phyloP scores from a whole-genome alignment of 2,113 vertebrate species.

The Rafetus swinhoei region DNA sequence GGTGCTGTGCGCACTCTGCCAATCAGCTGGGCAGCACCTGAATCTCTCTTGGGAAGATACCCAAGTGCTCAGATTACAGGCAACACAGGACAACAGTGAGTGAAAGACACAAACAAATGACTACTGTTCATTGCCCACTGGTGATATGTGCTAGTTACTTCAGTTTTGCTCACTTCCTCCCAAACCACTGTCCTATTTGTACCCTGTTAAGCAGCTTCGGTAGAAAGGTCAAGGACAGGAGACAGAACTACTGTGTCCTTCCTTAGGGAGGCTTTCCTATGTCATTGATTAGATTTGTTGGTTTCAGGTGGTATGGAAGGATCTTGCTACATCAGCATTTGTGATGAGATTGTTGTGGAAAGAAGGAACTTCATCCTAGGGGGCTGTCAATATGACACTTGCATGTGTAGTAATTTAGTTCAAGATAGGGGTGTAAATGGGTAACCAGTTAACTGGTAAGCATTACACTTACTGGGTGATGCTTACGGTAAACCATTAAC shows the following conservation, averaged over 20 bases:
- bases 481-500: too few species aligned
- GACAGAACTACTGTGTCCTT: background rate
- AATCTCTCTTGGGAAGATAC: too few species aligned
- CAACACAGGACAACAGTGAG: background rate
- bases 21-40: too few species aligned
- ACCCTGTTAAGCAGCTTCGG: background rate
- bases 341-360: background rate
- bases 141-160: fast-evolving
- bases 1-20: too few species aligned
- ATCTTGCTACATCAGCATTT: conserved; percentile 7
- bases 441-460: background rate
- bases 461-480: too few species aligned
- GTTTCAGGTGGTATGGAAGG: fast-evolving
- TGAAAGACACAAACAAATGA: background rate
- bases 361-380: background rate
- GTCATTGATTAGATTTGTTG: background rate
- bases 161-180: background rate
- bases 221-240: background rate
- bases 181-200: background rate
- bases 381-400: background rate
- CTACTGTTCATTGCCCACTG: background rate
- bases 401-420: conserved; percentile 29
- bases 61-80: too few species aligned
- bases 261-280: background rate
- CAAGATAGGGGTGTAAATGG: background rate